These are phyloP conservation scores for Thecophora atra DNA, from an alignment of 2,888 invertebrate genomes.

Conservation along the genomic window DNA sequence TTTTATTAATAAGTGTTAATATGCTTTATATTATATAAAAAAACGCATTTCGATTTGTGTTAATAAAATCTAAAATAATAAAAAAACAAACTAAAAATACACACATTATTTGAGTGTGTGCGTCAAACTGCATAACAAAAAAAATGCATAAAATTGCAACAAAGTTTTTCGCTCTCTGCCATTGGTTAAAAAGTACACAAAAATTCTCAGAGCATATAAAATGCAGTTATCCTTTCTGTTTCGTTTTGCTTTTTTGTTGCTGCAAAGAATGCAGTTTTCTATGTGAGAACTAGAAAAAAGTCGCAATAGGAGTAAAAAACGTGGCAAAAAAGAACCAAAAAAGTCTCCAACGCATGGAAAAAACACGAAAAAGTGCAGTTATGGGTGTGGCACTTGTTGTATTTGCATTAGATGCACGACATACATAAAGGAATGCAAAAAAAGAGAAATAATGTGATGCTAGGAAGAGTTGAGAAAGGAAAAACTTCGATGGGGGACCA, in stretches of 20 bases:
- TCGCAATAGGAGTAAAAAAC: no score
- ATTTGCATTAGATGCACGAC: slow-evolving; percentile 35
- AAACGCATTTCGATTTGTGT: no score
- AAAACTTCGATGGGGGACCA: background rate
- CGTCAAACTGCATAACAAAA: background rate
- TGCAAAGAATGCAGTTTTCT: slow-evolving; percentile 57
- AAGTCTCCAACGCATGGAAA: no score
- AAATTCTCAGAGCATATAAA: slow-evolving; percentile 57
- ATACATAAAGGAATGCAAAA: background rate
- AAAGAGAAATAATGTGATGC: background rate
- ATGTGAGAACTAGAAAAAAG: slow-evolving; percentile 37
- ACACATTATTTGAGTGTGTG: no score
- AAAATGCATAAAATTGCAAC: slow-evolving; percentile 29
- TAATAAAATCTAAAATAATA: no score
- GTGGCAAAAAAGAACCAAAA: no score
- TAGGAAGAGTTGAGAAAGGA: background rate
- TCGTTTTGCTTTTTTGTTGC: slow-evolving; percentile 31
- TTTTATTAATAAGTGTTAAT: no score
- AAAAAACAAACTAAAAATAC: no score
- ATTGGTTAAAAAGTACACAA: slow-evolving; percentile 50
- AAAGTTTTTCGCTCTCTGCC: slow-evolving; percentile 39
- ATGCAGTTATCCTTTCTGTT: slow-evolving; percentile 56
- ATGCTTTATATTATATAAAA: no score
- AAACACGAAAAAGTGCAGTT: slow-evolving; percentile 56
- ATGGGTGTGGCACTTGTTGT: slow-evolving; percentile 59